Conservation (phyloP, 2,888 invertebrate species). For the Melanostoma scalare region DNA sequence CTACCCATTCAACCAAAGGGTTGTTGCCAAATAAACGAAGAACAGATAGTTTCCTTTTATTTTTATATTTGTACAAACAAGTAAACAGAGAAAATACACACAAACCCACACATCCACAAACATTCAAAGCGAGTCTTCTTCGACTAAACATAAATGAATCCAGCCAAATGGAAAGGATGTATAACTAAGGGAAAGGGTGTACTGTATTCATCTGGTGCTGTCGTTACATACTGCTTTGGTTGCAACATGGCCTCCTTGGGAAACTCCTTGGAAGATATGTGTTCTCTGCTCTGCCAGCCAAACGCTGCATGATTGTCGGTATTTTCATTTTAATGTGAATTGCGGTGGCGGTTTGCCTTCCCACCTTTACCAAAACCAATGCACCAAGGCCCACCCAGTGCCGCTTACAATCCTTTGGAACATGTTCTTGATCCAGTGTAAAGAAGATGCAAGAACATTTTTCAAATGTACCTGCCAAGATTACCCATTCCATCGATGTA, state of each 20-base stretch:
- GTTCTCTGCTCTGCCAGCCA: conserved; percentile 18
- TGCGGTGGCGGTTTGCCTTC: conserved; percentile 66
- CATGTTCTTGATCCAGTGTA: conserved; percentile 58
- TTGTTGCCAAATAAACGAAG: conserved; percentile 62
- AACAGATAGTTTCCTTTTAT: conserved; percentile 56
- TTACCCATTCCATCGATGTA: conserved; percentile 51
- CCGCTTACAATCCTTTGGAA: conserved; percentile 66
- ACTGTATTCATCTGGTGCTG: conserved; percentile 45
- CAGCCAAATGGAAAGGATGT: conserved; percentile 44
- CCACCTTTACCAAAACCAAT: conserved; percentile 6
- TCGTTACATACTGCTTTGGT: conserved; percentile 38
- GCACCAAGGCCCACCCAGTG: conserved; percentile 47
- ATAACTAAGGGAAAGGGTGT: background rate
- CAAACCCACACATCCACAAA: conserved; percentile 6
- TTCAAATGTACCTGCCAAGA: conserved; percentile 70
- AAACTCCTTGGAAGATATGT: conserved; percentile 46
- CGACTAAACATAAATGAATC: conserved; percentile 16
- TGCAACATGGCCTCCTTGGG: conserved; percentile 56
- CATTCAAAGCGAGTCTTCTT: background rate
- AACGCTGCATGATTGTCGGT: conserved; percentile 66
- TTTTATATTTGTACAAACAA: conserved; percentile 37
- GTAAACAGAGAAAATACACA: conserved; percentile 35
- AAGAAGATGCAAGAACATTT: conserved; percentile 59
- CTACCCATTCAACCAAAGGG: conserved; percentile 22
- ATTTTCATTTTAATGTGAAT: conserved; percentile 72